Base-by-base conservation (phyloP, 2,888 invertebrate species). In the Aphodius granarius region DNA sequence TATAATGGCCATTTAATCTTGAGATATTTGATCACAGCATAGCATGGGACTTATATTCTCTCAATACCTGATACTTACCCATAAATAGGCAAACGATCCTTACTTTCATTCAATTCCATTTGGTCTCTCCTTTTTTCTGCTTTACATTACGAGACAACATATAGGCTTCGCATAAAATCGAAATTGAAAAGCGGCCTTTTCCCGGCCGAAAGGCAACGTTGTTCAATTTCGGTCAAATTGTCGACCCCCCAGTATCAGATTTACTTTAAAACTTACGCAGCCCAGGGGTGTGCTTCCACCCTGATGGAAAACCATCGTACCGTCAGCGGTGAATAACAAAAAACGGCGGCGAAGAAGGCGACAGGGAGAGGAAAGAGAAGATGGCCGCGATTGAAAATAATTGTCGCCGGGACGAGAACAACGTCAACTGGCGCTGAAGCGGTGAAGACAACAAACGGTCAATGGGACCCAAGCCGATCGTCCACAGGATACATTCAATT, bases 391-490 rank as follows among this genome's bases (percentile, higher is more conserved):
- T 86, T 86, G 86, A 87, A 87, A 87, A 87, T 87, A 86, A 87
- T 86, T 87, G 87, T 86, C 86, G 83, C 83, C 83, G 83, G 83
- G 83, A 83, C 85, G 43, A 85, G 84, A 83, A 83, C 82, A 82
- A 82, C 81, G 83, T 81, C 82, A 82, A 81, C 80, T 83, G 83
- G 82, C 83, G 84, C 83, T 83, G 81, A 43, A 2, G 43, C 43
- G 43, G 43, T 43, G 43, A 43, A 43, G 43, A 43, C 82, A 78
- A 82, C 78, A 43, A 79, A 82, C 81, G 79, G 80, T 80, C 79
- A 83, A 86, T 86, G 83, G 86, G 83, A 85, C 87, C 86, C 87
- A 83, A 78, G 86, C 80, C 81, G 85, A 78, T 86, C 86, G 86
- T 87, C 85, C 81, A 77, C 79, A 81, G 81, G 85, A 85, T 85